Conservation (phyloP, 1,140 invertebrate species). For the Anthonomus grandis region DNA sequence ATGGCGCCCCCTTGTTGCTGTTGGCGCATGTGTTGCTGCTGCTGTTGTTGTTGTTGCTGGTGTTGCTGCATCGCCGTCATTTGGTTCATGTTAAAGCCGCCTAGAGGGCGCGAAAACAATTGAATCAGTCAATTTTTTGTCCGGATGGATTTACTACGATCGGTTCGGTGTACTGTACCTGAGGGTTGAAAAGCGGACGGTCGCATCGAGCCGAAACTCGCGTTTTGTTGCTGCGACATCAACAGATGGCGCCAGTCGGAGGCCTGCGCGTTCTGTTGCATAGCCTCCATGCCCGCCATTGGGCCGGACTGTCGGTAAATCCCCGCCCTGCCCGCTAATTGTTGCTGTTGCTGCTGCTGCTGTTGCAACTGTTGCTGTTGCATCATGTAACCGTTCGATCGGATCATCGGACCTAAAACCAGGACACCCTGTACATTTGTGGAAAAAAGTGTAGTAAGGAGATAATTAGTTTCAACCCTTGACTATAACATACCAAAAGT, state of each 20-base stretch:
- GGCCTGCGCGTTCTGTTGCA: conserved; percentile 42
- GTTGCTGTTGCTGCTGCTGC: conserved; percentile 49
- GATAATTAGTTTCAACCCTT: too few relatives aligned
- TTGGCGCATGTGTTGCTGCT: conserved; percentile 35
- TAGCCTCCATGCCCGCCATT: conserved; percentile 37
- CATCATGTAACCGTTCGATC: conserved; percentile 55
- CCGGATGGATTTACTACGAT: too few relatives aligned
- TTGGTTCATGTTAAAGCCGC: conserved; percentile 43
- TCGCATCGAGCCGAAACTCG: conserved; percentile 56
- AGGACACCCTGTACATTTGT: too few relatives aligned
- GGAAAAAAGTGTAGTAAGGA: too few relatives aligned
- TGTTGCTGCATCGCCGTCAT: conserved; percentile 44
- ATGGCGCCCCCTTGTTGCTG: conserved; percentile 32
- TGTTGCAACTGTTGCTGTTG: conserved; percentile 47
- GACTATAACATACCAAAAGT: too few relatives aligned
- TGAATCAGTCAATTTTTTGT: too few relatives aligned
- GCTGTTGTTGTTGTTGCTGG: conserved; percentile 42
- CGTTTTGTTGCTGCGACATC: conserved; percentile 61
- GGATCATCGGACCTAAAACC: conserved; percentile 66
- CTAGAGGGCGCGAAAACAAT: conserved; percentile 9
- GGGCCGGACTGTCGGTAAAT: conserved; percentile 47
- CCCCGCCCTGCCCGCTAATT: conserved; percentile 49
- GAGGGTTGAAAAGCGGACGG: conserved; percentile 66
- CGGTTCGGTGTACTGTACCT: conserved; percentile 47
- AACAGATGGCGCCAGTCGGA: conserved; percentile 69